Conservation (phyloP, 1,140 invertebrate genomes). For the Bombus vancouverensis region DNA sequence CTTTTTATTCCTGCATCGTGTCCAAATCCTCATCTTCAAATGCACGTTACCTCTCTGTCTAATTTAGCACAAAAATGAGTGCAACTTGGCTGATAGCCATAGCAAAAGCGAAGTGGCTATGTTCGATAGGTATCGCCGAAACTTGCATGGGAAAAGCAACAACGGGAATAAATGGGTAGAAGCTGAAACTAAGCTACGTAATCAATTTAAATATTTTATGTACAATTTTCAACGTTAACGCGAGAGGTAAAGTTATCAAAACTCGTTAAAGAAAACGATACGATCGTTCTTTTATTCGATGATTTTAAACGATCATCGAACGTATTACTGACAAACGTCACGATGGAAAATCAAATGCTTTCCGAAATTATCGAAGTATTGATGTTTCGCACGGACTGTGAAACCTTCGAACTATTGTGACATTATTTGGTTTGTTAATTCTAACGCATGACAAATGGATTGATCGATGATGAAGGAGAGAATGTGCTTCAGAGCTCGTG, state of each 20-base stretch:
- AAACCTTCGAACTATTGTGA: background rate
- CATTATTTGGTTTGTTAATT: background rate
- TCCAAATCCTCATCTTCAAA: slow-evolving; percentile 28
- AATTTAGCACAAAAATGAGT: slow-evolving; percentile 16
- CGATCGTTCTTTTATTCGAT: no score
- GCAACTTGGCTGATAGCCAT: slow-evolving; percentile 30
- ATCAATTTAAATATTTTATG: no score
- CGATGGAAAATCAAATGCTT: no score
- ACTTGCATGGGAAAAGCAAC: background rate
- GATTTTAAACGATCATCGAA: no score
- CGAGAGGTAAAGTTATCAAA: background rate
- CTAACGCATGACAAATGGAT: background rate
- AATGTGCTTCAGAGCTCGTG: background rate
- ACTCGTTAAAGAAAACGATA: no score
- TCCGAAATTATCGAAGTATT: no score
- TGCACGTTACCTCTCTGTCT: background rate
- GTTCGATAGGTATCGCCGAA: background rate
- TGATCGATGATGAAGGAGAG: background rate
- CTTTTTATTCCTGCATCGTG: background rate
- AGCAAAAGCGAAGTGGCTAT: background rate
- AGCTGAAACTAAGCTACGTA: background rate
- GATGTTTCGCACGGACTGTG: no score
- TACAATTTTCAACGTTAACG: background rate
- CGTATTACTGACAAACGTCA: no score
- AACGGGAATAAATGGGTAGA: no score